phyloP scores from a whole-genome alignment of 2,888 invertebrate species.

The Lissocephala sabroskyi region DNA sequence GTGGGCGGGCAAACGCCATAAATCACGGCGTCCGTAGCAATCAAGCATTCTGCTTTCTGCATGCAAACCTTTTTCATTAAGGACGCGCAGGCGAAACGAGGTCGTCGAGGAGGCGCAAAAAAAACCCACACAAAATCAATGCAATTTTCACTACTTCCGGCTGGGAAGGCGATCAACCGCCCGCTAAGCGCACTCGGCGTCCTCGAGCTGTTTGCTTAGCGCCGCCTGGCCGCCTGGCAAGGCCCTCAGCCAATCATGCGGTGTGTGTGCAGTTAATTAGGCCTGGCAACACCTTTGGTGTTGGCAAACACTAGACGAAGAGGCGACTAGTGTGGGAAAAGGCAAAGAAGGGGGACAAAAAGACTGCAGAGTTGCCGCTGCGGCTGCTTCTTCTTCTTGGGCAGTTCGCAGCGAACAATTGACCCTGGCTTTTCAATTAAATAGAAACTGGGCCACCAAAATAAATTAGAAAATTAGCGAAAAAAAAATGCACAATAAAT shows the following conservation, averaged over 20 bases:
- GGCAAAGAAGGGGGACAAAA: too few species aligned
- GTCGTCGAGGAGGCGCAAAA: slow-evolving; percentile 30
- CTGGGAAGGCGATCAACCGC: not conserved
- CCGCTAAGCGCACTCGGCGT: too few species aligned
- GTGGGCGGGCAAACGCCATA: slow-evolving; percentile 30
- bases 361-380: too few species aligned
- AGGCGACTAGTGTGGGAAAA: too few species aligned
- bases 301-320: too few species aligned
- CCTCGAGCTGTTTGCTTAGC: not conserved
- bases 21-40: slow-evolving; percentile 45
- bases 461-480: too few species aligned
- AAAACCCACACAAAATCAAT: slow-evolving; percentile 46
- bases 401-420: too few species aligned
- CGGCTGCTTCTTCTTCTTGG: too few species aligned
- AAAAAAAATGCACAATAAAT: too few species aligned
- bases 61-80: slow-evolving; percentile 40
- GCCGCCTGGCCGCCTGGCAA: not conserved
- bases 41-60: slow-evolving; percentile 11
- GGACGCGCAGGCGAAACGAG: slow-evolving; percentile 34
- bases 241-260: slow-evolving; percentile 2
- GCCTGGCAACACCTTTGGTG: slow-evolving; percentile 54
- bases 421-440: too few species aligned
- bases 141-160: slow-evolving; percentile 60
- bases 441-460: too few species aligned
- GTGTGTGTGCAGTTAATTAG: slow-evolving; percentile 47